These are phyloP conservation scores for Propithecus deckenii DNA, from an alignment of 2,797 vertebrate species.

Conservation along the genomic window DNA sequence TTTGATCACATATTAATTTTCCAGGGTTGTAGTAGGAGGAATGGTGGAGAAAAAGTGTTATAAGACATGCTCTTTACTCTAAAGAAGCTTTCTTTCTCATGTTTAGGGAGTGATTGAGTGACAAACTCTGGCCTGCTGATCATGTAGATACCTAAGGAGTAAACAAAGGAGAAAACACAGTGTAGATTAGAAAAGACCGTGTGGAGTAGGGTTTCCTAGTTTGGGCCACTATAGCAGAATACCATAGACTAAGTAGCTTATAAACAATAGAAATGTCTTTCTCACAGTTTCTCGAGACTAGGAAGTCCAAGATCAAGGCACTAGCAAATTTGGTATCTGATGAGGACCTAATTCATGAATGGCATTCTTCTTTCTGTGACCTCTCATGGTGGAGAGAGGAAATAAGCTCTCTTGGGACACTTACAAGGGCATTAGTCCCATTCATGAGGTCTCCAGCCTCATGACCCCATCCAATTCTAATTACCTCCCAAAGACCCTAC, in stretches of 20 bases:
- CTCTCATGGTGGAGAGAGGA: background rate
- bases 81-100: background rate
- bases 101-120: background rate
- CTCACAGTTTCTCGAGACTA: background rate
- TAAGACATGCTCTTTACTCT: background rate
- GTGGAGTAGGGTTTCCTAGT: background rate
- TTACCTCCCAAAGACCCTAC: background rate
- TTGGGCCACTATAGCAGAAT: background rate
- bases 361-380: background rate
- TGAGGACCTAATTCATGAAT: background rate
- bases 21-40: background rate
- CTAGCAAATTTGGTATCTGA: background rate
- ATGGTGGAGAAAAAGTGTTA: background rate
- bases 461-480: background rate
- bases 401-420: background rate
- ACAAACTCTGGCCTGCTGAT: background rate
- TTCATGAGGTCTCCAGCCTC: background rate
- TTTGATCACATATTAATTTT: background rate
- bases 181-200: background rate
- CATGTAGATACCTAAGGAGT: background rate
- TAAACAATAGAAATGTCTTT: background rate
- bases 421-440: background rate
- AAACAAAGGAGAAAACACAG: background rate
- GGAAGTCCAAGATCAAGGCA: background rate
- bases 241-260: background rate